Evolutionary conservation across 2,113 vertebrate species (phyloP), one percentile per base, ranked within the genome.

Genomic region (Myiopsitta monachus): DNA sequence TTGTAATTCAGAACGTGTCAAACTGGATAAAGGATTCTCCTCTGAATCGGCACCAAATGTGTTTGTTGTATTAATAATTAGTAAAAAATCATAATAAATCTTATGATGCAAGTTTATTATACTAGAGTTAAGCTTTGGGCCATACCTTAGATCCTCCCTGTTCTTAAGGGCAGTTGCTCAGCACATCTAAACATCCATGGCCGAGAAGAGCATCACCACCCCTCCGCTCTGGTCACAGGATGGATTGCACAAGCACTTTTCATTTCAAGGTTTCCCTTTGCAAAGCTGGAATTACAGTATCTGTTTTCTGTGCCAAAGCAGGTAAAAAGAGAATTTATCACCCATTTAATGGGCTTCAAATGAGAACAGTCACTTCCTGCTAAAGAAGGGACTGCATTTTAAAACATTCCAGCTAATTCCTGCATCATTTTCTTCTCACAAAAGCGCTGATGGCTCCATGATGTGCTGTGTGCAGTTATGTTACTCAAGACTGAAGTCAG

Each of bases 141-240:
- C 38, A 28, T 15, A 18, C 12, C 36, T 44, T 15, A n/a, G 49
- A 51, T 26, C 22, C 17, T 51, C n/a, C 26, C 57, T 18, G 57
- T 5, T 61, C 28, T 7, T 1, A 33, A 38, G 2, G 1, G 69
- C n/a, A 18, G 27, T 7, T 51, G 21, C 41, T 43, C 43, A 47
- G 67, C 47, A 82, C 23, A 39, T 22, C 31, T 15, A 23, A 59
- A 23, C 22, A 24, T 24, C 9, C 57, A 16, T 16, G 57, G 57
- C 33, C 1, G 9, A 59, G 33, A 59, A 10, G 22, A 59, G 14
- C 33, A 59, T 36, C 57, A 59, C 33, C 30, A 22, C n/a, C 39
- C 26, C 30, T 26, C 46, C 1, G 1, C 22, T 61, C 2, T 2
- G 0, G 39, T 18, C 1, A 4, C 49, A 5, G 68, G 21, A 49